phyloP scores from a whole-genome alignment of 2,888 invertebrate species.

The Nipponacmea schrenckii region DNA sequence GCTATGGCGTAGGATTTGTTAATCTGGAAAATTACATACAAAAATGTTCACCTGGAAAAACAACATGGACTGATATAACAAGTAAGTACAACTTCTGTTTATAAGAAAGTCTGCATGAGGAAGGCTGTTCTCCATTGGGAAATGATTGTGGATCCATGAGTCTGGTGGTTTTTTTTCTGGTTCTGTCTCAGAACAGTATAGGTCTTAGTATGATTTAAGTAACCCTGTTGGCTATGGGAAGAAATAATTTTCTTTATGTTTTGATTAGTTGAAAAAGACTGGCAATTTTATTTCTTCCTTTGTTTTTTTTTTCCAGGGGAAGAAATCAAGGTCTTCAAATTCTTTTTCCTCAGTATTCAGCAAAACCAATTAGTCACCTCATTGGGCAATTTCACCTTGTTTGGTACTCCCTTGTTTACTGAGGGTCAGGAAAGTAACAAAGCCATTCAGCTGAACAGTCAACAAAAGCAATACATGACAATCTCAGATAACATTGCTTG shows the following conservation, averaged over 20 bases:
- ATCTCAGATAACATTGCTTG: constrained; percentile 28
- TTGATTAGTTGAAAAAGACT: too few relatives aligned
- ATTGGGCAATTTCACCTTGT: constrained; percentile 30
- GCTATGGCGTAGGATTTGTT: constrained; percentile 42
- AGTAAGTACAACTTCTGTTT: constrained; percentile 28
- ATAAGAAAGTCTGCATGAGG: too few relatives aligned
- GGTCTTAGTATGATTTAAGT: too few relatives aligned
- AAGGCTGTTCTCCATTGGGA: too few relatives aligned
- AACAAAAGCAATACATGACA: constrained; percentile 33
- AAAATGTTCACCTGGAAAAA: constrained; percentile 31
- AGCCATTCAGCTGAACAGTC: constrained; percentile 37
- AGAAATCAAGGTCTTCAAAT: constrained; percentile 28
- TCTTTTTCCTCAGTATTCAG: constrained; percentile 34
- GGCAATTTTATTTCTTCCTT: too few relatives aligned
- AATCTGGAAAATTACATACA: constrained; percentile 30
- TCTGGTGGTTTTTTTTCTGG: too few relatives aligned
- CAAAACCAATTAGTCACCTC: constrained; percentile 31
- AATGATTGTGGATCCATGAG: too few relatives aligned
- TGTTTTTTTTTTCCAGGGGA: constrained; percentile 25
- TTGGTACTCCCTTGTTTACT: constrained; percentile 30
- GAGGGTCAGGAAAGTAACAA: constrained; percentile 14
- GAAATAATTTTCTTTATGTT: too few relatives aligned
- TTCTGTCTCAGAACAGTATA: too few relatives aligned
- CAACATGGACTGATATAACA: constrained; percentile 33
- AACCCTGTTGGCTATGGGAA: too few relatives aligned